Base-by-base conservation (phyloP, 2,797 vertebrate species). In the Fringilla coelebs region DNA sequence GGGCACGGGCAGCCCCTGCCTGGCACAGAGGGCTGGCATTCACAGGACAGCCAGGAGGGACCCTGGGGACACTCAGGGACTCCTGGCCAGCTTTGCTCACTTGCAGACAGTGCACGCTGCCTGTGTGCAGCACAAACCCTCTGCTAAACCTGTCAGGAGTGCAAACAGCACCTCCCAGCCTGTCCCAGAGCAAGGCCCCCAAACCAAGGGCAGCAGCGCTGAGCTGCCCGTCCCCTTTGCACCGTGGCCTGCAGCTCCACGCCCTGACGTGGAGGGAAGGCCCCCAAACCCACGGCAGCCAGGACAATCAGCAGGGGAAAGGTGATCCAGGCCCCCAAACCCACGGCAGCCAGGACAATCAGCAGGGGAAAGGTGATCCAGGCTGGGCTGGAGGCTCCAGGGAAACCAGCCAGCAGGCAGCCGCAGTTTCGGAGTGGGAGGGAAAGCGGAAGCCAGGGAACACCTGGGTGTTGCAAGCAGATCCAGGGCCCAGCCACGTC, bases 41-140 rank as follows among this genome's bases (percentile, higher is more conserved):
- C 24, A 10, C 52, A 7, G 26, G 1, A 26, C 5, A 3, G 3
- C 36, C 48, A 49, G 48, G 8, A 32, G 52, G 28, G 78, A 29
- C 49, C 6, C 25, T n/a, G 67, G 38, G 79, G 51, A n/a, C 10
- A 0, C 13, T 2, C 2, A 6, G 65, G 17, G 26, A 14, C 11
- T 6, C 32, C 60, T 7, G 38, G 29, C 22, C 74, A 31, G 45
- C 70, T 70, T 55, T 18, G 43, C 63, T 54, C 4, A 0, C 45
- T 34, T 2, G 0, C 4, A 1, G 9, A 14, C 0, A 28, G 29
- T 0, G 5, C 38, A 13, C 1, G 0, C 46, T 3, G 36, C 57
- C 57, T 14, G 16, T 4, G 34, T 52, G n/a, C 89, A 52, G 1
- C 2, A 1, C 0, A 1, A 66, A 26, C 40, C 48, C 45, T 32